Percentiles rank a stretch among this genome's conserved stretches.
Conservation (phyloP, 2,797 vertebrate genomes). For the Heteromormyrus szaboi region DNA sequence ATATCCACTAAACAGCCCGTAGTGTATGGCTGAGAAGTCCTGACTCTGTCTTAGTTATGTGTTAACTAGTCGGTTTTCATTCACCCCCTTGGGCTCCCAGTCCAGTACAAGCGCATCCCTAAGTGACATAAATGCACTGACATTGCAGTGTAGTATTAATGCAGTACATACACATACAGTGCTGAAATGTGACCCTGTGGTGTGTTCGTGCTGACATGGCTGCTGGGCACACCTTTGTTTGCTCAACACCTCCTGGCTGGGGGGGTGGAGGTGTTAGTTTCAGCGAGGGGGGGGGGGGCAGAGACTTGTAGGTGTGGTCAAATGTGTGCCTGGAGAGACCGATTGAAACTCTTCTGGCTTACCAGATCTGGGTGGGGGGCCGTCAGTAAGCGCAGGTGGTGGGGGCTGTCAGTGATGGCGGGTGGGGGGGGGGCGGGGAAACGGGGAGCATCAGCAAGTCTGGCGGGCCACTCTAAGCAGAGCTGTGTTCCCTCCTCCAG, state of each 20-base stretch:
- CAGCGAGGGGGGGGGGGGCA: background rate
- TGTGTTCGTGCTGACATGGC: background rate
- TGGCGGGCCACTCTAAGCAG: background rate
- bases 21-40: background rate
- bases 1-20: background rate
- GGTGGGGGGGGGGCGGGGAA: no score
- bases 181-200: background rate
- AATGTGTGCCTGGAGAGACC: background rate
- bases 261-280: no score
- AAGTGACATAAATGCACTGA: background rate
- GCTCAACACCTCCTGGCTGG: background rate
- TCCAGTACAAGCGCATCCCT: background rate
- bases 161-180: background rate
- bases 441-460: background rate
- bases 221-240: background rate
- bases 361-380: background rate
- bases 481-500: background rate
- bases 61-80: background rate
- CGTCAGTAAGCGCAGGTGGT: no score
- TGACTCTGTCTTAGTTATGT: background rate
- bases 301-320: background rate
- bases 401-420: no score
- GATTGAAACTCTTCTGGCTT: background rate
- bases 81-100: background rate
- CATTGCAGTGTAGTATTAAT: background rate